phyloP scores from a whole-genome alignment of 2,113 vertebrate genomes.

The Nycticebus coucang region DNA sequence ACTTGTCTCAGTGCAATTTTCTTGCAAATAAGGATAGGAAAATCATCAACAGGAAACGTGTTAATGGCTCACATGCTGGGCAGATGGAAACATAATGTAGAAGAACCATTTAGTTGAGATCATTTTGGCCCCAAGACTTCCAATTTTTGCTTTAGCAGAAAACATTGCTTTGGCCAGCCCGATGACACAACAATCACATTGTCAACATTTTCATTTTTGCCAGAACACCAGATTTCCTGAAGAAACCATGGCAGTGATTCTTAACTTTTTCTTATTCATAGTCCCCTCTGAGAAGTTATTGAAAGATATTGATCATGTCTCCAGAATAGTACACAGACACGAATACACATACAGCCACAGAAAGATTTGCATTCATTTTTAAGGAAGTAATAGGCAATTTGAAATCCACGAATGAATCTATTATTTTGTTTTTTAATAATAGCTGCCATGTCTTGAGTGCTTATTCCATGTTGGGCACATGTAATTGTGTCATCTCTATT shows the following conservation, averaged over 20 bases:
- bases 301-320: slow-evolving; percentile 13
- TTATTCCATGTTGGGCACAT: background rate
- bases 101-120: slow-evolving; percentile 72
- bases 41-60: slow-evolving; percentile 71
- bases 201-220: slow-evolving; percentile 68
- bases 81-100: slow-evolving; percentile 68
- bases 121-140: slow-evolving; percentile 68
- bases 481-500: background rate
- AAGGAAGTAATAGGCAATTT: background rate
- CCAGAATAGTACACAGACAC: background rate
- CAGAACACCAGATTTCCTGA: slow-evolving; percentile 68
- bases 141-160: slow-evolving; percentile 70
- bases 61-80: slow-evolving; percentile 65
- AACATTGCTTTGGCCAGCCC: slow-evolving; percentile 66
- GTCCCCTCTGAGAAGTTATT: slow-evolving; percentile 32
- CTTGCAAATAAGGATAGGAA: slow-evolving; percentile 63
- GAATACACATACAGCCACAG: background rate
- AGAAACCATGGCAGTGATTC: slow-evolving; percentile 49
- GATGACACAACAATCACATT: slow-evolving; percentile 64
- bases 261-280: slow-evolving; percentile 23
- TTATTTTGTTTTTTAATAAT: slow-evolving; percentile 51
- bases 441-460: background rate
- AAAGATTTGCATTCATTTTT: slow-evolving; percentile 11
- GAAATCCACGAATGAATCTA: background rate
- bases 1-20: slow-evolving; percentile 51